Base-by-base conservation (phyloP, 2,797 vertebrate genomes). In the Petrocephalus sullivani region DNA sequence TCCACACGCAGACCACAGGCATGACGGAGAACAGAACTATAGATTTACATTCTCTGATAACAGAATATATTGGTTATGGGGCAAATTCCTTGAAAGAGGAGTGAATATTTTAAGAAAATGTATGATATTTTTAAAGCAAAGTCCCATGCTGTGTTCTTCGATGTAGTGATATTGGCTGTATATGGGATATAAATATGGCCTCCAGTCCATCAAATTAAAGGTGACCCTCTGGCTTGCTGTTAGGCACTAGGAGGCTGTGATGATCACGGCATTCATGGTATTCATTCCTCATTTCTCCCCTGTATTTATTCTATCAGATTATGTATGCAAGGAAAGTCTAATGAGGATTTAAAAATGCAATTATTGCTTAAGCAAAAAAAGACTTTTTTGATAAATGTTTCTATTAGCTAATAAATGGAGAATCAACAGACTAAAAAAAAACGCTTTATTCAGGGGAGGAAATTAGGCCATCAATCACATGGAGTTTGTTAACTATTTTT, bases 391-490 rank as follows among this genome's bases (percentile, higher is more conserved):
- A 99, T 98, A 98, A 98, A 96, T 98, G 97, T 95, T 97, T 97
- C 97, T 97, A 96, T 97, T 97, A 97, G 96, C 97, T 98, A 98
- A 98, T 98, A 99, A 98, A 94, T 95, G 95, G 95, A 96, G 96
- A 98, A 97, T 98, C 97, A 98, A 97, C 97, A 97, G 96, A 97
- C 96, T 98, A 97, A 97, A 97, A 97, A 28, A 98, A 97, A 97
- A 96, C 93, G 95, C 95, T 97, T 98, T 98, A 97, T 97, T 97
- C 97, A 92, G 95, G 94, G 96, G 94, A 96, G 96, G 96, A 98
- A 99, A 98, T 99, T 97, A 98, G 96, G 95, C 96, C 97, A 98
- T 98, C 98, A 97, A 98, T 99, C 97, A 98, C 96, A 93, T 93
- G 93, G 96, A 97, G 97, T 98, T 98, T 98, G 96, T 94, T 98